Evolutionary conservation across 1,140 invertebrate genomes (phyloP).

Genomic region (Leucophenga varia): DNA sequence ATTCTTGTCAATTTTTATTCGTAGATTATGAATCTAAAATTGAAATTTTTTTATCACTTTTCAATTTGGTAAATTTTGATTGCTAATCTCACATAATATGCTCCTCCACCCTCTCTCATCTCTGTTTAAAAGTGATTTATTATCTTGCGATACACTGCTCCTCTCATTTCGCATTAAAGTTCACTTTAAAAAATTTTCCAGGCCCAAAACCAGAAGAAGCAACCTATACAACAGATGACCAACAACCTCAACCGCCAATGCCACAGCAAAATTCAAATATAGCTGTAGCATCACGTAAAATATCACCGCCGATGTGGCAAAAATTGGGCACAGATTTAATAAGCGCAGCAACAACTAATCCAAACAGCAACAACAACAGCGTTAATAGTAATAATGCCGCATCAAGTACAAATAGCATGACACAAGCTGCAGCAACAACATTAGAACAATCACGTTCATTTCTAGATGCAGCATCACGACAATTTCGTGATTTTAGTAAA

Average conservation of each 20-base stretch:
- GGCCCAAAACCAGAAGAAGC: slow-evolving; percentile 1
- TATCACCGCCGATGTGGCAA: slow-evolving; percentile 18
- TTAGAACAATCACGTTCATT: slow-evolving; percentile 29
- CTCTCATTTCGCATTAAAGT: too few species aligned
- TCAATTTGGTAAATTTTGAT: too few species aligned
- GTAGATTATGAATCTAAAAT: too few species aligned
- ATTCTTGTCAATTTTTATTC: too few species aligned
- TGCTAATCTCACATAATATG: too few species aligned
- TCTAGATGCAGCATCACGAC: slow-evolving; percentile 44
- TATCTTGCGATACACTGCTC: too few species aligned
- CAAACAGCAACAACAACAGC: too few species aligned
- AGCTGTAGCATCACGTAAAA: slow-evolving; percentile 18
- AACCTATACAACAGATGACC: slow-evolving; percentile 7
- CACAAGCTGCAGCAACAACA: slow-evolving; percentile 10
- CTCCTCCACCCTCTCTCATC: too few species aligned
- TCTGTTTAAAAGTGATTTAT: too few species aligned
- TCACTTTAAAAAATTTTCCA: slow-evolving; percentile 1
- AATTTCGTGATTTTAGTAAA: slow-evolving; percentile 44
- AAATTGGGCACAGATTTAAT: slow-evolving; percentile 18
- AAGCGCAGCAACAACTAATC: slow-evolving; percentile 3
- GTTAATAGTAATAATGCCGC: slow-evolving; percentile 4
- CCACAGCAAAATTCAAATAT: slow-evolving; percentile 14
- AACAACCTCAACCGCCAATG: slow-evolving; percentile 4
- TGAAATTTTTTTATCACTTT: background rate
- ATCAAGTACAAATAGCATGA: slow-evolving; percentile 6